Conservation (phyloP, 64 coral and sea anemone species). For the Astreopora myriophthalma region DNA sequence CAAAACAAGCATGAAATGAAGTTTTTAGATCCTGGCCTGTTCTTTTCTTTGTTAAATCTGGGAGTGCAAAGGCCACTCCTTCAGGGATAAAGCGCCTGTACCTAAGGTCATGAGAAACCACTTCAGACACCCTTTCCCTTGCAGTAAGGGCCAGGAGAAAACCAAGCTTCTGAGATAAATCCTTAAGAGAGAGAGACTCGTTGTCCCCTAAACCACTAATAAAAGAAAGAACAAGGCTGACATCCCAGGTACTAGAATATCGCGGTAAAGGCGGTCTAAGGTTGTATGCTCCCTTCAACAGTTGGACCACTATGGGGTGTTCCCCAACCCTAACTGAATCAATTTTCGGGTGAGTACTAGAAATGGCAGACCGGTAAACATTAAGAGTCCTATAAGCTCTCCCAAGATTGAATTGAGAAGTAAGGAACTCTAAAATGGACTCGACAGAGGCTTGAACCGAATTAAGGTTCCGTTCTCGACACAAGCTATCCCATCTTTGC, state of each 20-base stretch:
- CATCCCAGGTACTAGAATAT: constrained; percentile 57
- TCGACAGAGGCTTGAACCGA: constrained; percentile 59
- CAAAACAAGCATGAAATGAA: constrained; percentile 63
- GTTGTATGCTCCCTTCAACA: constrained; percentile 56
- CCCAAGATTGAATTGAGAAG: constrained; percentile 17
- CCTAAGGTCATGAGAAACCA: constrained; percentile 51
- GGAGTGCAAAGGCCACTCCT: constrained; percentile 57
- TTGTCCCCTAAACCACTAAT: constrained; percentile 30
- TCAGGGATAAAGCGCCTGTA: constrained; percentile 19
- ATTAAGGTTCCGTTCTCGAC: constrained; percentile 35
- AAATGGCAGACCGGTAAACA: constrained; percentile 68
- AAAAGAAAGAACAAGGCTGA: constrained; percentile 12
- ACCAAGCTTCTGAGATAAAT: constrained; percentile 47
- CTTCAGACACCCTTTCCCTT: constrained; percentile 49
- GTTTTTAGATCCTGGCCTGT: constrained; percentile 30
- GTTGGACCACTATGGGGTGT: constrained; percentile 58
- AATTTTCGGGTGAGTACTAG: constrained; percentile 57
- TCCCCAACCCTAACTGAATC: constrained; percentile 12
- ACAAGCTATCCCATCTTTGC: constrained; percentile 55
- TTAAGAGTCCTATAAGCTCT: constrained; percentile 55
- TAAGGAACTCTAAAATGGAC: constrained; percentile 25
- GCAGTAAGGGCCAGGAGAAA: constrained; percentile 57
- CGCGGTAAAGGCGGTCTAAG: constrained; percentile 41
- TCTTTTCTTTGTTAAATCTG: constrained; percentile 55
- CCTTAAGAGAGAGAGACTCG: constrained; percentile 36